Evolutionary conservation across 2,888 invertebrate genomes (phyloP), one percentile per base, ranked within the genome.

Genomic region (Ormyrus rosae): DNA sequence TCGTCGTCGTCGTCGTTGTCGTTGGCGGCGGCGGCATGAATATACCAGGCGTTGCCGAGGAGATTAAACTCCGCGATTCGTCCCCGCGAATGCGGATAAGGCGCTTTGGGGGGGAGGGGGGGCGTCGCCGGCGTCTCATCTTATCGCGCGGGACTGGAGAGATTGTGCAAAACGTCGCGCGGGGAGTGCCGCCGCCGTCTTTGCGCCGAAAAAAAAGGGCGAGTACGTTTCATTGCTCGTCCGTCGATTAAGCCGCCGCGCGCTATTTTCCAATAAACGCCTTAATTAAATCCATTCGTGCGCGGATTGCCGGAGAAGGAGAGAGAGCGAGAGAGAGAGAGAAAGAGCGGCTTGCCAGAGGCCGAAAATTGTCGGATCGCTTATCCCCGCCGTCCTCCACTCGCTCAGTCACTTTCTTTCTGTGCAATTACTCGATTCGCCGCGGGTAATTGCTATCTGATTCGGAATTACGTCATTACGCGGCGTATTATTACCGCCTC

Each of bases 211-310:
- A 19, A 3, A 9, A 51, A 19, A 13, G 9, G 5, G 53, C 67
- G 9, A 67, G 53, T 68, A n/a, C 11, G 11, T 88, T 88, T 87
- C 87, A 86, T 84, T 82, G 84, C 83, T 34, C 86, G 86, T 85
- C 80, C 83, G 84, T 84, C 88, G 88, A 89, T 89, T 89, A 89
- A 89, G 89, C 87, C 46, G 89, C 87, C 13, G 45, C 13, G 45
- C 55, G 45, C 88, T 87, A 87, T 89, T 89, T 89, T 89, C 88
- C 90, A 90, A 89, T 90, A 89, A 90, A 89, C 88, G 88, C 88
- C 87, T 89, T 89, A 89, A 90, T 90, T 89, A 89, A 90, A 90
- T 89, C 87, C 88, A 85, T 86, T 85, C 83, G 81, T 81, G 19
- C 13, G 34, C 13, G 50, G 51, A 71, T 71, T 50, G 46, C 48